Conservation (phyloP, 2,888 invertebrate genomes). For the Ichneumoninae sp. region DNA sequence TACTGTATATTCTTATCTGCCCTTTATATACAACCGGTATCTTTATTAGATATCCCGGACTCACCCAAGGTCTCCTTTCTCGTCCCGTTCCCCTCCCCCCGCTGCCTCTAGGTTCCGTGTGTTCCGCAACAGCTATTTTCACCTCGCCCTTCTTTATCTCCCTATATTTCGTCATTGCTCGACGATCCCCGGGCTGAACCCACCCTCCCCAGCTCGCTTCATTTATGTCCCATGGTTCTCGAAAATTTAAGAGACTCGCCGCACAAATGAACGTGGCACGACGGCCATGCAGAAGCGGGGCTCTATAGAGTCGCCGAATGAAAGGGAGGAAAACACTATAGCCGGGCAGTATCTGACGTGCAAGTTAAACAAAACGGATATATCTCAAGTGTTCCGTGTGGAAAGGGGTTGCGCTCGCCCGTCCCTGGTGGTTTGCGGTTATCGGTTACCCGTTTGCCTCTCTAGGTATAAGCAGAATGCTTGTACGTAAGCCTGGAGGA, state of each 20-base stretch:
- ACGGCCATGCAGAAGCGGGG: neutral
- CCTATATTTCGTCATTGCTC: conserved; percentile 45
- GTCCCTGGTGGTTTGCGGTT: conserved; percentile 33
- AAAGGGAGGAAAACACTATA: conserved; percentile 46
- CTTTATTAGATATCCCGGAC: conserved; percentile 53
- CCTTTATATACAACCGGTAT: conserved; percentile 39
- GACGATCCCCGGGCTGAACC: conserved; percentile 26
- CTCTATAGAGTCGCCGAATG: conserved; percentile 28
- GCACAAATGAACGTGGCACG: conserved; percentile 42
- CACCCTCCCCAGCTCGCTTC: conserved; percentile 15
- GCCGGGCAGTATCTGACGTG: conserved; percentile 35
- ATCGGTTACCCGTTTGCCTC: conserved; percentile 28
- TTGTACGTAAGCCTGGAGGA: neutral
- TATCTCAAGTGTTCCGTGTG: conserved; percentile 42
- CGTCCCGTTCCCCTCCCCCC: conserved; percentile 7
- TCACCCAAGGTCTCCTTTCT: conserved; percentile 35
- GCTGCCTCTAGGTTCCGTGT: neutral
- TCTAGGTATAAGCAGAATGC: conserved; percentile 1
- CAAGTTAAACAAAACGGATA: conserved; percentile 47
- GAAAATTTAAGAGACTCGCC: conserved; percentile 37
- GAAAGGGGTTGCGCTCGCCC: neutral
- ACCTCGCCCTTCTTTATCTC: conserved; percentile 46
- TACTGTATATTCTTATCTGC: conserved; percentile 63
- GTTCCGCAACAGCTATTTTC: conserved; percentile 43
- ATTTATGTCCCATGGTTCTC: conserved; percentile 31